phyloP scores from a whole-genome alignment of 2,113 vertebrate species.

The Kryptolebias marmoratus region DNA sequence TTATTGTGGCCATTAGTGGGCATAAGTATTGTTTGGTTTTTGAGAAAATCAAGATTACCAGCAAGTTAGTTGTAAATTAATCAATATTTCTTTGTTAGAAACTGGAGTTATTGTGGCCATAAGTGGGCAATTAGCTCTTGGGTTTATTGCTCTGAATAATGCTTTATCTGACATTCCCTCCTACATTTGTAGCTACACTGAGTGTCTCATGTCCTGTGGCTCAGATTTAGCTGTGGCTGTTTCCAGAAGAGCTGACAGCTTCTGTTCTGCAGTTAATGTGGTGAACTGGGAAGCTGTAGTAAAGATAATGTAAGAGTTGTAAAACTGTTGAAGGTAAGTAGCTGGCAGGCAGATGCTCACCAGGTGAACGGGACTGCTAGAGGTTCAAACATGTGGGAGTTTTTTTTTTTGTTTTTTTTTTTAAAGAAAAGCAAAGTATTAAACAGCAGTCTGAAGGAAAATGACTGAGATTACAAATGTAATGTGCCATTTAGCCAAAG shows the following conservation, averaged over 20 bases:
- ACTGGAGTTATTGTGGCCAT: slow-evolving; percentile 15
- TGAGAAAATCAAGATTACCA: no score
- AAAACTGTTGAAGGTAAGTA: slow-evolving; percentile 71
- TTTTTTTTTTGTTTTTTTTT: background rate
- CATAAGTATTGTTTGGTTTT: background rate
- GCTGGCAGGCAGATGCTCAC: slow-evolving; percentile 24
- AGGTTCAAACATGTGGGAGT: slow-evolving; percentile 26
- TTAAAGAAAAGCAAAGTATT: background rate
- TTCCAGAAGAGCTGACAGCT: slow-evolving; percentile 56
- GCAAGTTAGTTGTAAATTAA: background rate
- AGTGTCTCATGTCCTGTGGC: slow-evolving; percentile 26
- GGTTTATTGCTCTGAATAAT: slow-evolving; percentile 25
- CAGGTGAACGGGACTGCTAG: slow-evolving; percentile 33
- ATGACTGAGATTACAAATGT: slow-evolving; percentile 20
- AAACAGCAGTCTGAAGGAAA: background rate
- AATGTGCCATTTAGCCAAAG: background rate
- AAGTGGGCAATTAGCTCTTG: slow-evolving; percentile 39
- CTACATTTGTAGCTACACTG: slow-evolving; percentile 12
- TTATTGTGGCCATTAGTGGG: slow-evolving; percentile 24
- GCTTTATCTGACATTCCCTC: slow-evolving; percentile 43
- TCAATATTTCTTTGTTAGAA: background rate
- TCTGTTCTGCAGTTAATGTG: slow-evolving; percentile 65
- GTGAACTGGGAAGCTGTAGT: slow-evolving; percentile 52
- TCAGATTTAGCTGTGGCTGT: slow-evolving; percentile 26
- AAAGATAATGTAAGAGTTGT: slow-evolving; percentile 71